phyloP scores from a whole-genome alignment of 2,888 invertebrate genomes.

The Cataglyphis albicans region DNA sequence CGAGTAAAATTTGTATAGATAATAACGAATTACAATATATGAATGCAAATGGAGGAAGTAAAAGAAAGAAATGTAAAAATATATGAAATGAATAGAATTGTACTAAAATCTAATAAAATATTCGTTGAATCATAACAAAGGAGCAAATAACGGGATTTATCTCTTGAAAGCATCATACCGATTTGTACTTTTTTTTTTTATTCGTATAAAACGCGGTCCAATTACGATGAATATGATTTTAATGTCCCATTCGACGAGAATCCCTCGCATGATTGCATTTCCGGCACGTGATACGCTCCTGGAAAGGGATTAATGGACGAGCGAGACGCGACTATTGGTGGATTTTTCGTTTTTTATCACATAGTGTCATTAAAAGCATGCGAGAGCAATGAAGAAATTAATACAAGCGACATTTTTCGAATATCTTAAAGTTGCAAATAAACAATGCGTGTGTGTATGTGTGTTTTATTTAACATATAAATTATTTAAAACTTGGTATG shows the following conservation, averaged over 20 bases:
- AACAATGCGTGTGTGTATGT: neutral
- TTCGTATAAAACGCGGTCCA: slow-evolving; percentile 14
- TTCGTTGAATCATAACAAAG: neutral
- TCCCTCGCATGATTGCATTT: slow-evolving; percentile 49
- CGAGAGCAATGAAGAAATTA: neutral
- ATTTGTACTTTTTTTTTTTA: slow-evolving; percentile 17
- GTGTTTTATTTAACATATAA: neutral
- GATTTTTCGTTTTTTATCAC: slow-evolving; percentile 4
- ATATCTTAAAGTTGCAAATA: neutral
- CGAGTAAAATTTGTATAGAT: neutral
- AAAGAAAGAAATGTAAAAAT: neutral
- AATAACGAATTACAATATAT: neutral
- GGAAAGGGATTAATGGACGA: slow-evolving; percentile 48
- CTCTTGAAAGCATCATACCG: slow-evolving; percentile 21
- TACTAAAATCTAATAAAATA: slow-evolving; percentile 25
- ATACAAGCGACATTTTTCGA: neutral
- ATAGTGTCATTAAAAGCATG: slow-evolving; percentile 19
- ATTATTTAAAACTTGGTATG: neutral
- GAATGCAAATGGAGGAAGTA: neutral
- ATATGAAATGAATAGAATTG: neutral
- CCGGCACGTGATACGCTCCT: slow-evolving; percentile 44
- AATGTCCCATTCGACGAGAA: slow-evolving; percentile 39
- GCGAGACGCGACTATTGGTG: slow-evolving; percentile 16
- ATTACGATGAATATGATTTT: slow-evolving; percentile 55
- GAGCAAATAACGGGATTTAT: slow-evolving; percentile 17